A percentile compares a stretch with the other conserved stretches of the same genome.
Conservation (phyloP, 2,113 vertebrate species). For the Sapayoa aenigma region DNA sequence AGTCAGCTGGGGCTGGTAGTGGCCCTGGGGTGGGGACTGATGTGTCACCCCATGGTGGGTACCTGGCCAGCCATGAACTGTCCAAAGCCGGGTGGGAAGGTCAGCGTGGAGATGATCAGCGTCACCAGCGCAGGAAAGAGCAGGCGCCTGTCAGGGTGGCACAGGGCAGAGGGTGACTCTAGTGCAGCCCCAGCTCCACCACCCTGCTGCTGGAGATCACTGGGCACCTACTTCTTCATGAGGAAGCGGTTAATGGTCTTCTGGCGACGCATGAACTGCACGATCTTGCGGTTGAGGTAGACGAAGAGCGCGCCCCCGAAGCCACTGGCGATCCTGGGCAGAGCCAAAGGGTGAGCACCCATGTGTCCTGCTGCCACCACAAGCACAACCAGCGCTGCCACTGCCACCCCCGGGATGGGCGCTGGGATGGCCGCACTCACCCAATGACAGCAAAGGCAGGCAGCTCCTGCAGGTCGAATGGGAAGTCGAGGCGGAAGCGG, state of each 20-base stretch:
- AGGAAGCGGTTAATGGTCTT: conserved; percentile 97
- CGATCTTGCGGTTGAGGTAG: conserved; percentile 94
- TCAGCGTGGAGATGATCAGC: conserved; percentile 88
- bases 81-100: conserved; percentile 94
- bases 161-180: background rate
- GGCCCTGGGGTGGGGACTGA: background rate
- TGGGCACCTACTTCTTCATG: conserved; percentile 92
- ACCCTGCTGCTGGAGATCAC: rapidly evolving
- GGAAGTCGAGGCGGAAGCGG: conserved; percentile 93
- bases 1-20: background rate
- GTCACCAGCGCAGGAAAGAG: conserved; percentile 93
- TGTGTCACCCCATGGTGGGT: background rate
- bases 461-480: conserved; percentile 96
- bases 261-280: conserved; percentile 96
- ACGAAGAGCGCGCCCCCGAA: conserved; percentile 94
- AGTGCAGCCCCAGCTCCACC: background rate
- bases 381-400: background rate
- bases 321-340: conserved; percentile 89
- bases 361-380: background rate
- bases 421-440: conserved; percentile 59
- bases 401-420: background rate
- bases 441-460: conserved; percentile 96
- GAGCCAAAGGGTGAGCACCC: background rate
- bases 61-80: conserved; percentile 99
- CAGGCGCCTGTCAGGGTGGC: conserved; percentile 77